phyloP scores from a whole-genome alignment of 1,140 invertebrate species.

The Zaprionus tsacasi region DNA sequence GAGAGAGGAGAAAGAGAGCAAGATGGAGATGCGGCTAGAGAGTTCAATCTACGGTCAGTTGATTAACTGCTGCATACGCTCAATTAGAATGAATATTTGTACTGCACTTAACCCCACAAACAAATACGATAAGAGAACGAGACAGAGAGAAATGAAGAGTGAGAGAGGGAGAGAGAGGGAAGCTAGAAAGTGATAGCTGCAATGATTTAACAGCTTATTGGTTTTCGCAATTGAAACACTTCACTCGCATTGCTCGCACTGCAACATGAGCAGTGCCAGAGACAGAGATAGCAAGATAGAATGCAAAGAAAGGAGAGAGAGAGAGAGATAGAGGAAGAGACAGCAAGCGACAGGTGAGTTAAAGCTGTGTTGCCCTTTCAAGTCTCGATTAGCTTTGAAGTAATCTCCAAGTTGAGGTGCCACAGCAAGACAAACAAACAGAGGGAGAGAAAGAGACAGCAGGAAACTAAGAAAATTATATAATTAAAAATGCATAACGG shows the following conservation, averaged over 20 bases:
- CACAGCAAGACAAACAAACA: background rate
- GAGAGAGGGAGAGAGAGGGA: background rate
- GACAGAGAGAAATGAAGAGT: background rate
- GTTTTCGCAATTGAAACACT: background rate
- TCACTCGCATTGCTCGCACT: background rate
- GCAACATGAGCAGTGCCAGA: background rate
- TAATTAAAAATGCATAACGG: conserved; percentile 8
- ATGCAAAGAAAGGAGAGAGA: background rate
- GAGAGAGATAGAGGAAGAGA: background rate
- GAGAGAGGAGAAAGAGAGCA: background rate
- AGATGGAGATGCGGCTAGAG: background rate
- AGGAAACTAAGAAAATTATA: background rate
- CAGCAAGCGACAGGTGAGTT: background rate
- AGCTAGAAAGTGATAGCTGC: background rate
- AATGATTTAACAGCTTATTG: background rate
- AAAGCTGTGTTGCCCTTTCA: background rate
- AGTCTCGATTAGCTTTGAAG: background rate
- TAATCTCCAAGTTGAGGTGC: conserved; percentile 1
- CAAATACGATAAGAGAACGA: too few species aligned
- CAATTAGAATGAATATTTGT: conserved; percentile 1
- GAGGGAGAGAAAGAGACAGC: background rate
- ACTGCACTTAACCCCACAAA: background rate
- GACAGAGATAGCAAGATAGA: background rate
- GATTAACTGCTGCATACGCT: conserved; percentile 8
- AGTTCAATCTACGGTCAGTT: conserved; percentile 11